Evolutionary conservation across 2,113 vertebrate species (phyloP).

Genomic region (Austrofundulus limnaeus): DNA sequence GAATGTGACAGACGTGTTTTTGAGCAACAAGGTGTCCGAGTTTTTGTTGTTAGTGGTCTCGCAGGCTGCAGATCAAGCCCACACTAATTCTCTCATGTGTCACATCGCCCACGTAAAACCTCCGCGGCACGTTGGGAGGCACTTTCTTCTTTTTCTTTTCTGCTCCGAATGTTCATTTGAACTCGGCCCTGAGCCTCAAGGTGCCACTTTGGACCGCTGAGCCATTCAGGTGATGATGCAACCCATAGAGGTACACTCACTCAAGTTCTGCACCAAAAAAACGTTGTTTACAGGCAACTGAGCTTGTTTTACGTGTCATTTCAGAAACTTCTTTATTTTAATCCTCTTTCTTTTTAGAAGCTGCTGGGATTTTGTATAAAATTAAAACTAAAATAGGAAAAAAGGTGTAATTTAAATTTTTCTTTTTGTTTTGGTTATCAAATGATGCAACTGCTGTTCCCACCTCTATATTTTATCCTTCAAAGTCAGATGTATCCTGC

Average conservation of each 20-base stretch:
- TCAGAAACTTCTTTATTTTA: not conserved
- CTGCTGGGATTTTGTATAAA: not conserved
- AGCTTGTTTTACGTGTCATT: not conserved
- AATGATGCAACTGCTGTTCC: not conserved
- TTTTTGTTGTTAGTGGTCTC: not conserved
- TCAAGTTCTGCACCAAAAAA: not conserved
- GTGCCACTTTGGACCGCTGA: slow-evolving; percentile 3
- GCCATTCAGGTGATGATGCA: slow-evolving; percentile 3
- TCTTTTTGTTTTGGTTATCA: not conserved
- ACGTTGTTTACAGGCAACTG: not conserved
- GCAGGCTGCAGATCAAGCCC: slow-evolving; percentile 12
- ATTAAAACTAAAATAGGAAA: not conserved
- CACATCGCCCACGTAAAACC: not conserved
- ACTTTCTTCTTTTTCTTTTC: slow-evolving; percentile 6
- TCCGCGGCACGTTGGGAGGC: not conserved
- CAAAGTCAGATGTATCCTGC: not conserved
- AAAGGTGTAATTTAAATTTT: not conserved
- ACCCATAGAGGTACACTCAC: not conserved
- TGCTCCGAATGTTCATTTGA: not conserved
- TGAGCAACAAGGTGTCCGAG: not conserved
- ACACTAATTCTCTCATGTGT: not conserved
- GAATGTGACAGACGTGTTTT: slow-evolving; percentile 3
- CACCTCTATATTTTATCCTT: not conserved
- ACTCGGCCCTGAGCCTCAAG: slow-evolving; percentile 1
- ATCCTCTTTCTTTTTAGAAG: not conserved